These are phyloP conservation scores for Zophobas morio DNA, from an alignment of 1,140 invertebrate species.

Conservation along the genomic window DNA sequence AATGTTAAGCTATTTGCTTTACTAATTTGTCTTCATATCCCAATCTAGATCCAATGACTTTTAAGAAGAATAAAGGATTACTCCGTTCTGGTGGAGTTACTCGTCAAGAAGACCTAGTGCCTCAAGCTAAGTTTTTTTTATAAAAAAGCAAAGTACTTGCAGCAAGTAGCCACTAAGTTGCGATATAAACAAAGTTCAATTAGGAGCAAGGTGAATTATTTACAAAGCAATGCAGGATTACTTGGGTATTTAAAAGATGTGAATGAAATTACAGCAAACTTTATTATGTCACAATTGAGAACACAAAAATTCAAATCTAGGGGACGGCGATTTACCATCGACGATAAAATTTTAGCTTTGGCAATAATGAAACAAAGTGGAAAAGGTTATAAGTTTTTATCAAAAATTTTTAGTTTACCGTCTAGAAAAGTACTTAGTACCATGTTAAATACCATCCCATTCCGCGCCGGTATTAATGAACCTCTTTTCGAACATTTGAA, in stretches of 20 bases:
- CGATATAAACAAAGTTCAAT: background rate
- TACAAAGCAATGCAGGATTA: background rate
- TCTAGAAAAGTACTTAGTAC: background rate
- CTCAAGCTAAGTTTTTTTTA: background rate
- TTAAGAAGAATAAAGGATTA: background rate
- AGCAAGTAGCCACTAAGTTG: background rate
- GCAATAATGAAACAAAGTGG: background rate
- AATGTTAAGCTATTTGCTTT: too few relatives aligned
- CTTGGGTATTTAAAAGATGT: background rate
- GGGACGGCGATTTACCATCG: background rate
- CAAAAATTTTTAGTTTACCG: background rate
- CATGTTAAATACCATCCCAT: background rate
- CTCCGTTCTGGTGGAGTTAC: background rate
- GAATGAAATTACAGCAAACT: background rate
- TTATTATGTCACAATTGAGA: background rate
- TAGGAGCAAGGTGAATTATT: background rate
- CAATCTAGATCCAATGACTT: background rate
- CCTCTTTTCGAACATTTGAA: background rate
- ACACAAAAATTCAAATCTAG: conserved; percentile 4
- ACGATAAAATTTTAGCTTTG: background rate
- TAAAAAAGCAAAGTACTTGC: conserved; percentile 2
- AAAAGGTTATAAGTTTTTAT: background rate
- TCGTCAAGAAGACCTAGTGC: background rate
- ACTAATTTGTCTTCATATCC: too few relatives aligned
- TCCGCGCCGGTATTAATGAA: background rate